Evolutionary conservation across 2,888 invertebrate species (phyloP), one percentile per base, ranked within the genome.

Genomic region (Biston betularia): DNA sequence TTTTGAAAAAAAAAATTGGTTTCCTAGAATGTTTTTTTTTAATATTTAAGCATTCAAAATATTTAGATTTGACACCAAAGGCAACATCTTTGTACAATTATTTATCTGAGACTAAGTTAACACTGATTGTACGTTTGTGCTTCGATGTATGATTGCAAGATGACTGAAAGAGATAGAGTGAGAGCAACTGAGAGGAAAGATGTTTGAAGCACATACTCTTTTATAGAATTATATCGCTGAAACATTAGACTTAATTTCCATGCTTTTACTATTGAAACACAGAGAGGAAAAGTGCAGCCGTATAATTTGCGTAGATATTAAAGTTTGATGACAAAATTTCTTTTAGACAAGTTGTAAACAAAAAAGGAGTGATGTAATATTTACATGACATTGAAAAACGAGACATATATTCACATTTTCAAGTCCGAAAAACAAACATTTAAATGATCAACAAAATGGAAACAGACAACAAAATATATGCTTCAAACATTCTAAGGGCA

Each of bases 141-240:
- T 59, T 53, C 69, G 59, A 68, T 71, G 68, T 60, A 66, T 71
- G 70, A 72, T 57, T 54, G 66, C 57, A 11, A 65, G 55, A 62
- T 75, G 76, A 73, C 63, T 68, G 70, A 70, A 68, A 72, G 70
- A 73, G 56, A 72, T 50, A 68, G 65, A 71, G 62, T 62, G 63
- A 67, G 15, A 70, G 54, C 49, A 58, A 73, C 58, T 68, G 65
- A 67, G 49, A 58, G 38, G 49, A 53, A 14, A 64, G 69, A 73
- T 70, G 70, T 73, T 70, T 72, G 72, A 66, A 75, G 73, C 75
- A 72, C 65, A 65, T 63, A 52, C 35, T 61, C 15, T 15, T 45
- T 34, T 50, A 49, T 40, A 33, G 35, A 12, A 15, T 45, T 38
- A 14, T 40, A 46, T 57, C 40, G 34, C n/a, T 34, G 14, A 40